These are phyloP conservation scores for Pangasianodon gigas DNA, from an alignment of 2,113 vertebrate species.

Conservation along the genomic window DNA sequence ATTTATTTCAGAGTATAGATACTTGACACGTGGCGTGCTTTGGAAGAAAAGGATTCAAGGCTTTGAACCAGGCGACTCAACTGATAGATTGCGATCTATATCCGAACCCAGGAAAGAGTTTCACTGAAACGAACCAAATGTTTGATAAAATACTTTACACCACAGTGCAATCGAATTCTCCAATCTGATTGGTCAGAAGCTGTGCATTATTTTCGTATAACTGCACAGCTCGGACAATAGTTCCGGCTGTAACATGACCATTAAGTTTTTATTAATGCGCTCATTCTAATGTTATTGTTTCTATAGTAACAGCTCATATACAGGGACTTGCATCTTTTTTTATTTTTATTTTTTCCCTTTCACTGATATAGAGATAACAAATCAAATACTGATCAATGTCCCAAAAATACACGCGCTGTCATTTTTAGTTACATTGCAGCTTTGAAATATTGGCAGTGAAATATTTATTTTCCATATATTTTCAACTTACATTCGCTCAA, in stretches of 20 bases:
- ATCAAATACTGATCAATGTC: neutral
- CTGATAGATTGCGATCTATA: neutral
- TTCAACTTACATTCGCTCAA: neutral
- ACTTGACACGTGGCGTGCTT: neutral
- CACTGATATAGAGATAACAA: neutral
- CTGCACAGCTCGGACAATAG: neutral
- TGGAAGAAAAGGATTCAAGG: neutral
- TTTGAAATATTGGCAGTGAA: neutral
- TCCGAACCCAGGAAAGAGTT: neutral
- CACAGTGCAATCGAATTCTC: neutral
- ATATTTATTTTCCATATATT: neutral
- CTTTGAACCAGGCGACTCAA: neutral
- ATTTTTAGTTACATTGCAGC: neutral
- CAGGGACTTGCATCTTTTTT: neutral
- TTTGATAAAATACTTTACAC: neutral
- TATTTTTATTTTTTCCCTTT: too few species aligned
- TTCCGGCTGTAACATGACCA: neutral
- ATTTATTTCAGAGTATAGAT: neutral
- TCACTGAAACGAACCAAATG: neutral
- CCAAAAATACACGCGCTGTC: neutral
- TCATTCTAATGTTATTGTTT: neutral
- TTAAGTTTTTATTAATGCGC: too few species aligned
- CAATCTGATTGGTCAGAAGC: neutral
- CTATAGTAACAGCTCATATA: neutral
- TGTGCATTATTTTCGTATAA: neutral